Base-by-base conservation (phyloP, 1,140 invertebrate genomes). In the Pararge aegeria region DNA sequence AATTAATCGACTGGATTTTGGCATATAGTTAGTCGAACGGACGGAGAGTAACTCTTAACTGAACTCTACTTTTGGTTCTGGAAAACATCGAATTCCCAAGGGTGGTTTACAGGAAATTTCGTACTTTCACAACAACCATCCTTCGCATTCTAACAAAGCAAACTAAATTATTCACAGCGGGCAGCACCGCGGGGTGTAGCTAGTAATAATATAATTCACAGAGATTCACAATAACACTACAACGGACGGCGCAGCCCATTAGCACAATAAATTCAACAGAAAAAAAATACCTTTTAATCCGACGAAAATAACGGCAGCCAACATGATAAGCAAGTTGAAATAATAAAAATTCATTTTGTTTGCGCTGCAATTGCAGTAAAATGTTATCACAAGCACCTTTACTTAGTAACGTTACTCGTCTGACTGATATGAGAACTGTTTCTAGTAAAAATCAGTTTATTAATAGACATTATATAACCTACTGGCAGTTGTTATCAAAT, bases 281-380 rank as follows among this genome's bases (percentile, higher is more conserved):
- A 12, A 5, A 30, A 53, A 5, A 0, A 6, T 53, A 60, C 57
- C 57, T 60, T 60, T 37, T 4, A 53, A 60, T 60, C 57, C 57
- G 12, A 53, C 10, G n/a, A 16, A 13, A 5, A 53, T 16, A 24
- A 52, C 12, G 9, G 46, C 30, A 24, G 48, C 18, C 5, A 53
- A 16, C 40, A 53, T 18, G 51, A 60, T 46, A 24, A 60, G 42
- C 19, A 60, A 12, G 29, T 53, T 46, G 37, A 46, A 27, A 38
- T 50, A 40, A 15, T 18, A n/a, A 29, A 60, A 48, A 20, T 53
- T 53, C 57, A 61, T 61, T 54, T 54, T 61, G 20, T 38, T 49
- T 29, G 7, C 15, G 27, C 37, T 38, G 48, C 21, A 18, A 13
- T 60, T 24, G 30, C 34, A 56, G 44, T 20, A 9, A 34, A 37